Percentiles rank a stretch among this genome's conserved stretches.
Conservation (phyloP, 2,797 vertebrate species). For the Sylvilagus floridanus region DNA sequence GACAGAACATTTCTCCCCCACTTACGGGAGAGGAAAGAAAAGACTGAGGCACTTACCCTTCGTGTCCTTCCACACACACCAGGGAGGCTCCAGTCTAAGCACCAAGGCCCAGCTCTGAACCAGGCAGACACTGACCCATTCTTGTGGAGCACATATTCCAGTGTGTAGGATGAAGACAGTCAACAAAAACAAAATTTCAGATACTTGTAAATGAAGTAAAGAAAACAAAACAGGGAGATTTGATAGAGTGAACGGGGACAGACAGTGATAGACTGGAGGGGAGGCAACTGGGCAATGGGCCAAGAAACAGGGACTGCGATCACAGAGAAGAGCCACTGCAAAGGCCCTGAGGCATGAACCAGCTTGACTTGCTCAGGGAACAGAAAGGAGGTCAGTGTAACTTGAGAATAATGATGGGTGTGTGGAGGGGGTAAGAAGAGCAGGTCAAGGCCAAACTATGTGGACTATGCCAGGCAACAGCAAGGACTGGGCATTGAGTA, state of each 20-base stretch:
- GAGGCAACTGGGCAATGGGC: neutral
- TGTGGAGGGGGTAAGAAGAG: neutral
- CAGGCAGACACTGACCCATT: neutral
- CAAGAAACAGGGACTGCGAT: neutral
- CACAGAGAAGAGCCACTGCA: neutral
- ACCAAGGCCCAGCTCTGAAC: neutral
- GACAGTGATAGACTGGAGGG: neutral
- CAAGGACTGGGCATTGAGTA: neutral
- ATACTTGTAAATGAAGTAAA: neutral
- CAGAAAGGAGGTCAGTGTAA: neutral
- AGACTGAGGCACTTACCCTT: neutral
- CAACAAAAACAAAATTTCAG: neutral
- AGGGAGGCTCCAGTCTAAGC: neutral
- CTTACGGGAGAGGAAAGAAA: neutral
- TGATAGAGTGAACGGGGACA: neutral
- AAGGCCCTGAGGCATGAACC: neutral
- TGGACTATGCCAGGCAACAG: neutral
- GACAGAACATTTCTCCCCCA: neutral
- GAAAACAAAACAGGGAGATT: neutral
- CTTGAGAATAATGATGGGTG: neutral
- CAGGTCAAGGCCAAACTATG: neutral
- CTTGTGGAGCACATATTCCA: neutral
- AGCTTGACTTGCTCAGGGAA: neutral
- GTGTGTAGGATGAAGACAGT: neutral
- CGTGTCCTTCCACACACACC: neutral